Evolutionary conservation across 2,113 vertebrate species (phyloP), one percentile per base, ranked within the genome.

Genomic region (Oreochromis spilurus): DNA sequence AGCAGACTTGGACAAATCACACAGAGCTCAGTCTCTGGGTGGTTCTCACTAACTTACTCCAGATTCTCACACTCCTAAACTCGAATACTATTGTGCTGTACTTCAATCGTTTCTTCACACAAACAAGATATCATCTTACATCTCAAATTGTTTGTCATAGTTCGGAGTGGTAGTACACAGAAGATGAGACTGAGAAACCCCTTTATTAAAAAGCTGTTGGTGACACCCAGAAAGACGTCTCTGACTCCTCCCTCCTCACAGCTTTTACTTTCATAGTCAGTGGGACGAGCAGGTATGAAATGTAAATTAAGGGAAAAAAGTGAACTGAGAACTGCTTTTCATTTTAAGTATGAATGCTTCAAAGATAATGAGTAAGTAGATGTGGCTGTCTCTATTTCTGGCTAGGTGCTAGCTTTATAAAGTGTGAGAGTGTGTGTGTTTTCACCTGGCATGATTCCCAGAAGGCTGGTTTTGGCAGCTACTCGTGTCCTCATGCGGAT

Each of bases 361-460:
- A 36, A 26, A 17, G 11, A 77, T 55, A 17, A 70, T 7, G n/a
- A 82, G 3, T n/a, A 48, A 81, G 16, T 40, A 8, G 29, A 58
- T 58, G 31, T 70, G 70, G 26, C 3, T 10, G 1, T n/a, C 43
- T 75, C 45, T 1, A n/a, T 50, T 77, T 50, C 19, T 77, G 3
- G 16, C 6, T 5, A 36, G n/a, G 6, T 24, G 24, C 16, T 48
- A 36, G 31, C 6, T 31, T 19, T 3, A 81, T 57, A 3, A 60
- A 31, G 13, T 24, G 52, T 72, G 67, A 43, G 38, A 11, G 70
- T 24, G 52, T 16, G 31, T 70, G 43, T 38, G 4, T 82, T 55
- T 78, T 90, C 12, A 99, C 99, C 98, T 97, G 99, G 99, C 98
- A 99, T 99, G 91, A 99, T 96, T 31, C 98, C 98, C 90, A 99